Evolutionary conservation across 2,888 invertebrate genomes (phyloP), one percentile per base, ranked within the genome.

Genomic region (Acleris sparsana): DNA sequence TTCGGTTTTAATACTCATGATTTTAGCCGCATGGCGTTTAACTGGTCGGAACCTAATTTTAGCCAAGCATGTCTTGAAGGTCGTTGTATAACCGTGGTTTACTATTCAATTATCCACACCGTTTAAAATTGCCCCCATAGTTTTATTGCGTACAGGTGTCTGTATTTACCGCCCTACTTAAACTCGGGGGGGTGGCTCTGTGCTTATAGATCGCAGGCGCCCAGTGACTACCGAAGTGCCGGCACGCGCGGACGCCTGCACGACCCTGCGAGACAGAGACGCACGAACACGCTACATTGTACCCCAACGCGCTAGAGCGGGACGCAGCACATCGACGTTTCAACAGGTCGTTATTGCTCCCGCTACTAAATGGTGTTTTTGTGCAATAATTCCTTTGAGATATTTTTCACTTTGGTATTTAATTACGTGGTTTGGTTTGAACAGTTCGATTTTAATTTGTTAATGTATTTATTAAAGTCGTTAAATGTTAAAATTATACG

Each of bases 301-400:
- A 25, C 51, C 17, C 70, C 62, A 69, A 68, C 68, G 72, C 71
- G 86, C 69, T 72, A 84, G 88, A 91, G 78, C 79, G 82, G 80
- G 89, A 91, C 82, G 77, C 80, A 77, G 75, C 79, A 76, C 71
- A 77, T 69, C 75, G 72, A 76, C 77, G 78, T 88, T 88, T 91
- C 92, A 92, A 91, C 92, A 92, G 92, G 92, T 92, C 91, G 88
- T 89, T 90, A 89, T 86, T 87, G 87, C 87, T 85, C 86, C 85
- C 85, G 79, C 82, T 77, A 85, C 84, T 89, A 85, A 90, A 88
- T 88, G 87, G 88, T 86, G 89, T 86, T 88, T 84, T 79, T 77
- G 84, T 85, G 84, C 81, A 84, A 87, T 88, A 84, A 85, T 88
- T 88, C 80, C 78, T 83, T 82, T 82, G 83, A 83, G 79, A 74